phyloP scores from a whole-genome alignment of 2,113 vertebrate genomes.

The Numenius arquata region DNA sequence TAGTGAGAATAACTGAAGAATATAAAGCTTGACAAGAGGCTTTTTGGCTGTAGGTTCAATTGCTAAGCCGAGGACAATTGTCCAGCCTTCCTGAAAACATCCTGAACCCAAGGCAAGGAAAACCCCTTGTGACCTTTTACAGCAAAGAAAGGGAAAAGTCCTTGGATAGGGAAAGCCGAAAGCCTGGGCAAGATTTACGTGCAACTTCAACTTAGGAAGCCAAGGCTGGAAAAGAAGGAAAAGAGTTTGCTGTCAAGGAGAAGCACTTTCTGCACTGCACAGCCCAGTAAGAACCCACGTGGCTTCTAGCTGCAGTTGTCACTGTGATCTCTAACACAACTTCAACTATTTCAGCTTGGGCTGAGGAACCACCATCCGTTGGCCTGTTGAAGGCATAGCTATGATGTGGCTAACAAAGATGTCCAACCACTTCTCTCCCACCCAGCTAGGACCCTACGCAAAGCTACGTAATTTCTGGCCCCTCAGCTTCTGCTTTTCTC shows the following conservation, averaged over 20 bases:
- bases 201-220: neutral
- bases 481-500: neutral
- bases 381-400: neutral
- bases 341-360: neutral
- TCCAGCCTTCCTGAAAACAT: neutral
- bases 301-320: neutral
- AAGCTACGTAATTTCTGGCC: neutral
- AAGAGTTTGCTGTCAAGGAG: neutral
- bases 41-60: neutral
- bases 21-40: neutral
- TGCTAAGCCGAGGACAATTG: neutral
- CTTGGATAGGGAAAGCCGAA: neutral
- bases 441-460: neutral
- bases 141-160: neutral
- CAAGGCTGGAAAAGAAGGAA: neutral
- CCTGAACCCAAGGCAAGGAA: neutral
- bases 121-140: neutral
- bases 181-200: neutral
- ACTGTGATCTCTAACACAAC: neutral
- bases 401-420: neutral
- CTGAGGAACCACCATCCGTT: neutral
- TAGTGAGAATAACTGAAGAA: neutral
- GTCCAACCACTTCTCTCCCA: neutral
- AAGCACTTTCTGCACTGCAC: neutral
- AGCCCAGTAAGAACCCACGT: neutral